Percentiles rank a stretch among this genome's conserved stretches.
Conservation (phyloP, 2,888 invertebrate species). For the Sthenelais limicola region DNA sequence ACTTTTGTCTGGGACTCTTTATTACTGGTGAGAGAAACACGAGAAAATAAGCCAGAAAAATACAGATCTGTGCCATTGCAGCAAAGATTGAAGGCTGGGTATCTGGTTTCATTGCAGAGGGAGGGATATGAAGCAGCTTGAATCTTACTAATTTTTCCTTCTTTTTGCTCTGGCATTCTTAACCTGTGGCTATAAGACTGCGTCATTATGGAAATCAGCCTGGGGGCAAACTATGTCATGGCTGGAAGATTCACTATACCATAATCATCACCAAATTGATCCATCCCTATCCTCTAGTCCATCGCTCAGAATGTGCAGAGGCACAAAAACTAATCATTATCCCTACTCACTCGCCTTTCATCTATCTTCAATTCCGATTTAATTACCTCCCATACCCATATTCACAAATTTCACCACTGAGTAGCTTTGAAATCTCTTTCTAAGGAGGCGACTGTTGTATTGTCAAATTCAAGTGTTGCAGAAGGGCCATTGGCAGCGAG, state of each 20-base stretch:
- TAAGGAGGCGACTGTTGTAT: background rate
- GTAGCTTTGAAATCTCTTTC: background rate
- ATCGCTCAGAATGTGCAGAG: background rate
- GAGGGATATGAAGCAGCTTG: background rate
- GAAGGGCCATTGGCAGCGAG: background rate
- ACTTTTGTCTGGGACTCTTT: no score
- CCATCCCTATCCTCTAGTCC: constrained; percentile 1
- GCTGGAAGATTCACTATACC: background rate
- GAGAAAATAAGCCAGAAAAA: no score
- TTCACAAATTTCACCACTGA: constrained; percentile 22
- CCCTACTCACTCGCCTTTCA: constrained; percentile 1
- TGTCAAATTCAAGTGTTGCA: constrained; percentile 26
- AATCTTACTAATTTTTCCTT: background rate
- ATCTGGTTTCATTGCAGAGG: background rate
- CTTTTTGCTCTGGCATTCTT: no score
- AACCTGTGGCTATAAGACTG: constrained; percentile 2
- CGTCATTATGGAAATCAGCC: background rate
- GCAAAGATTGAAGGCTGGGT: no score
- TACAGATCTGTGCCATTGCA: no score
- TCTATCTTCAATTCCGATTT: constrained; percentile 22
- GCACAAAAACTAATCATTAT: constrained; percentile 25
- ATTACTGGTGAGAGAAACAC: no score
- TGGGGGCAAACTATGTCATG: constrained; percentile 21
- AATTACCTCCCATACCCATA: constrained; percentile 15
- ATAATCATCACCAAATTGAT: constrained; percentile 18